A percentile compares a stretch with the other conserved stretches of the same genome.
Evolutionary conservation across 2,113 vertebrate genomes (phyloP).

Genomic region (Hassar affinis): DNA sequence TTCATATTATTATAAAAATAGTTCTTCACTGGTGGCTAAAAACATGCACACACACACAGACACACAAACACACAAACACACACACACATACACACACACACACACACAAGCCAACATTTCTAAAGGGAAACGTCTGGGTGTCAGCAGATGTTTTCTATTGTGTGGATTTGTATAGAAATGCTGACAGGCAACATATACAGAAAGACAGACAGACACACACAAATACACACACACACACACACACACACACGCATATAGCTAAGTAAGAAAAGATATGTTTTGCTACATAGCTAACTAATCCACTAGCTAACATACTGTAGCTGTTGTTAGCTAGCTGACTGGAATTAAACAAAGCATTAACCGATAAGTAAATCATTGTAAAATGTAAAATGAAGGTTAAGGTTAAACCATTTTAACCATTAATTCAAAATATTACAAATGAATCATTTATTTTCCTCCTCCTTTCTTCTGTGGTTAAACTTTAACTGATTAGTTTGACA

Average conservation of each 20-base stretch:
- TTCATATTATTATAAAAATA: neutral
- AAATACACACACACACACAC: constrained; percentile 21
- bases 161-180: constrained; percentile 54
- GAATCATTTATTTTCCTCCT: neutral
- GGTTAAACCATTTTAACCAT: neutral
- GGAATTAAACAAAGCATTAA: neutral
- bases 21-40: neutral
- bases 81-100: constrained; percentile 17
- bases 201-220: neutral
- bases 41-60: constrained; percentile 4
- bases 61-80: constrained; percentile 27
- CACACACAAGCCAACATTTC: constrained; percentile 20
- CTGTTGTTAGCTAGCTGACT: neutral
- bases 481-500: neutral
- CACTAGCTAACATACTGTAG: neutral
- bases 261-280: too few species aligned
- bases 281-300: neutral
- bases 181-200: constrained; percentile 52
- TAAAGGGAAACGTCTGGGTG: constrained; percentile 6
- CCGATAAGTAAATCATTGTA: neutral
- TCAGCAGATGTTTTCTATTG: constrained; percentile 59
- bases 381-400: too few species aligned
- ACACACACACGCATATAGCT: too few species aligned
- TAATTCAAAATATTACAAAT: neutral
- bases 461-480: too few species aligned